Percentiles rank a stretch among this genome's conserved stretches.
These are phyloP conservation scores for Mimachlamys varia DNA, from an alignment of 2,888 invertebrate species.

Conservation along the genomic window DNA sequence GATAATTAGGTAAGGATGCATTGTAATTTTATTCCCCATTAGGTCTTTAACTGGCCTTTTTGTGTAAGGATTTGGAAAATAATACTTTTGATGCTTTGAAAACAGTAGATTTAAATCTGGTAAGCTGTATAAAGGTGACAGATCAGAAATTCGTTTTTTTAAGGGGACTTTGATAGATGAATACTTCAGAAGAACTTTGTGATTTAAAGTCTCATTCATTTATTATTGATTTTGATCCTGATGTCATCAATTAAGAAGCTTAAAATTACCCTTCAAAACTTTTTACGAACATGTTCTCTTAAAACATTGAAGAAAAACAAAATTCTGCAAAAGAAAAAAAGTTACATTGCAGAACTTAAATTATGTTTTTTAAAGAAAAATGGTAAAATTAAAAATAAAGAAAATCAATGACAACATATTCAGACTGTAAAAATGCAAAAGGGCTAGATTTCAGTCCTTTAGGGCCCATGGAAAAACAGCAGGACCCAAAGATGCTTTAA, in stretches of 20 bases:
- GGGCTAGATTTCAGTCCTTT: no score
- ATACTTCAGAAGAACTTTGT: not conserved
- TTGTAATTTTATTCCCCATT: not conserved
- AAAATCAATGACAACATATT: no score
- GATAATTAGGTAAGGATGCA: not conserved
- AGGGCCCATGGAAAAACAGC: no score
- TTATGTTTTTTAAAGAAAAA: no score
- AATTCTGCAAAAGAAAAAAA: no score
- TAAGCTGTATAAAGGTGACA: not conserved
- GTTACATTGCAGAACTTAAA: no score
- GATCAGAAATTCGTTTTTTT: not conserved
- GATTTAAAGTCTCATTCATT: not conserved
- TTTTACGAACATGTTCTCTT: not conserved
- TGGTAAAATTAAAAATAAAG: no score
- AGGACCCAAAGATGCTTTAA: no score
- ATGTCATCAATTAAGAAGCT: not conserved
- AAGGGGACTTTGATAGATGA: not conserved
- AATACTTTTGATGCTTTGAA: not conserved
- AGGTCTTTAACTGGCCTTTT: not conserved
- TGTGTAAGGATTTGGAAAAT: not conserved
- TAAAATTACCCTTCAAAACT: not conserved
- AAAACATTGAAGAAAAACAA: no score
- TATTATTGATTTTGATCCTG: not conserved
- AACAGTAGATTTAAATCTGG: not conserved
- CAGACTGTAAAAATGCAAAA: no score